Conservation (phyloP, 2,113 vertebrate genomes). For the Tor tambroides region DNA sequence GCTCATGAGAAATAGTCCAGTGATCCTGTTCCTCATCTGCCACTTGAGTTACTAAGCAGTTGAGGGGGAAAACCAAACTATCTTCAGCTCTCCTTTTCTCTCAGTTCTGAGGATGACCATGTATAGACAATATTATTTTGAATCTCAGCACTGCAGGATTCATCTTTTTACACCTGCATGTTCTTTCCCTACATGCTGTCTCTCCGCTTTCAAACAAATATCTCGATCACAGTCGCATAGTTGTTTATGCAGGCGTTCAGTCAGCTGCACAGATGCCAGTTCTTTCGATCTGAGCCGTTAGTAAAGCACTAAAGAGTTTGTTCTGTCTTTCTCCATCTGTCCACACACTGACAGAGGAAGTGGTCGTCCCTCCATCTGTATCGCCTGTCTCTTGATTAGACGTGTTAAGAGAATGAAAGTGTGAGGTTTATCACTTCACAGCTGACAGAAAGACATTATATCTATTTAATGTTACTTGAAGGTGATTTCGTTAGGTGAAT, state of each 20-base stretch:
- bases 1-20: constrained; percentile 28
- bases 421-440: constrained; percentile 16
- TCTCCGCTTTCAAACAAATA: too few relatives aligned
- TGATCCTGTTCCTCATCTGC: constrained; percentile 41
- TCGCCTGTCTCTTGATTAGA: not conserved
- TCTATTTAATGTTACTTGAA: not conserved
- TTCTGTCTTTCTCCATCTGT: constrained; percentile 28
- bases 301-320: not conserved
- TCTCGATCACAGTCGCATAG: not conserved
- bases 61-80: constrained; percentile 2
- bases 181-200: not conserved
- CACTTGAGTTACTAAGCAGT: not conserved
- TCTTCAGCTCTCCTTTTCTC: not conserved
- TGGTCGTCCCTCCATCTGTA: constrained; percentile 1
- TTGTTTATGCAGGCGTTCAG: not conserved
- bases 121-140: not conserved
- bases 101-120: not conserved
- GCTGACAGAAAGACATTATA: not conserved
- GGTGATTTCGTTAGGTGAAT: constrained; percentile 3
- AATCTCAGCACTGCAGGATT: not conserved
- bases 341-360: constrained; percentile 33
- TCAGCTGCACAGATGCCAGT: not conserved
- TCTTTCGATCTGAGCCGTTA: not conserved
- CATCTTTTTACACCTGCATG: not conserved
- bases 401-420: not conserved